These are phyloP conservation scores for Rhincodon typus DNA, from an alignment of 2,797 vertebrate species.

Conservation along the genomic window DNA sequence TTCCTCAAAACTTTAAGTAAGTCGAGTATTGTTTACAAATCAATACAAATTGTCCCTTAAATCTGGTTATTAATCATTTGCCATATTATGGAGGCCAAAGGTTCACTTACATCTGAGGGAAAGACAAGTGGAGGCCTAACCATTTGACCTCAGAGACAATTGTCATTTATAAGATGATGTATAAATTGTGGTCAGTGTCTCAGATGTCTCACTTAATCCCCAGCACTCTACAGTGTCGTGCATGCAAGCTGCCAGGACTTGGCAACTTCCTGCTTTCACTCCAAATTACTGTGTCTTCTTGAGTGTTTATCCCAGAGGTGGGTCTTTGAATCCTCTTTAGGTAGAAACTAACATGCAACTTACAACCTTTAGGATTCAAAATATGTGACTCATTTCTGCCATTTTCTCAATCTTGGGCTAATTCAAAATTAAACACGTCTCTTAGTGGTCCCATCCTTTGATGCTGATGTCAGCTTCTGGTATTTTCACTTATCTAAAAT, in stretches of 20 bases:
- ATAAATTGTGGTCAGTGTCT: not conserved
- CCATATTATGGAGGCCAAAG: not conserved
- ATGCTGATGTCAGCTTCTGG: not conserved
- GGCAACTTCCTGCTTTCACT: not conserved
- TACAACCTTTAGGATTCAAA: not conserved
- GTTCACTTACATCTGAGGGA: not conserved
- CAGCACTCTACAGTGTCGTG: not conserved
- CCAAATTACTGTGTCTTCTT: not conserved
- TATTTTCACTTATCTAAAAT: not conserved
- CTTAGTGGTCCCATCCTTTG: not conserved
- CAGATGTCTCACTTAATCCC: not conserved
- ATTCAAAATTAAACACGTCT: not conserved
- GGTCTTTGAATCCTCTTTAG: not conserved
- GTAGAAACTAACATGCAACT: not conserved
- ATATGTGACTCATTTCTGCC: not conserved
- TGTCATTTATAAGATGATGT: not conserved
- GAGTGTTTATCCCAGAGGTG: not conserved
- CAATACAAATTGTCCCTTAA: not conserved
- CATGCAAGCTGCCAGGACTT: not conserved
- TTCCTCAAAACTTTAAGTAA: not conserved
- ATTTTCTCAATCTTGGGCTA: not conserved
- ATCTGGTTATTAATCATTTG: not conserved
- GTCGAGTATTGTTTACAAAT: no score
- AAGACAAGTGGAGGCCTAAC: not conserved
- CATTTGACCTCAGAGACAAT: not conserved